A percentile compares a stretch with the other conserved stretches of the same genome.
Evolutionary conservation across 30 jellyfish, hydroid and myxozoan species (phyloP).

Genomic region (Chrysaora quinquecirrha): DNA sequence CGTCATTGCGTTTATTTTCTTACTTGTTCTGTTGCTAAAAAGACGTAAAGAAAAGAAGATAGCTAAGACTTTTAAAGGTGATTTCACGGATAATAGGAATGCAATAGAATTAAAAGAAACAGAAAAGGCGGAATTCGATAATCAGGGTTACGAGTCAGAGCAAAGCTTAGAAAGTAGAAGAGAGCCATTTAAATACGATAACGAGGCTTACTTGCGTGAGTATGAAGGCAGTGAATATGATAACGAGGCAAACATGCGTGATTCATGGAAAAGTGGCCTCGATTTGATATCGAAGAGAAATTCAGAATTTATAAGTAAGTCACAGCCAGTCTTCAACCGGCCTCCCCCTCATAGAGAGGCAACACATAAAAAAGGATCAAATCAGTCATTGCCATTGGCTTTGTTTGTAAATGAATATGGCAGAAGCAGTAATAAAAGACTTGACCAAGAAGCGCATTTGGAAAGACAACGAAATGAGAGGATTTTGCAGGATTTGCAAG

Average conservation of each 20-base stretch:
- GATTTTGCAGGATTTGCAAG: constrained; percentile 58
- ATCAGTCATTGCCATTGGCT: constrained; percentile 48
- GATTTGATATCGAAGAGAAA: constrained; percentile 35
- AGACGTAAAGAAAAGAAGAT: constrained; percentile 18
- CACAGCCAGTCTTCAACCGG: constrained; percentile 47
- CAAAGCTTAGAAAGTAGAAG: background rate
- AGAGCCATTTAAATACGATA: background rate
- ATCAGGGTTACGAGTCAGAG: constrained; percentile 23
- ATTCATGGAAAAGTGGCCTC: background rate
- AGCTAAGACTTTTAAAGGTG: constrained; percentile 12
- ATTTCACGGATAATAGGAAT: constrained; percentile 9
- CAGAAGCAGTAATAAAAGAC: background rate
- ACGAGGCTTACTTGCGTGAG: no score
- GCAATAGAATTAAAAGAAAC: constrained; percentile 47
- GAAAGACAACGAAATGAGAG: constrained; percentile 55
- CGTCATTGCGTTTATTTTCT: constrained; percentile 27
- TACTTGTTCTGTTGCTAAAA: constrained; percentile 5
- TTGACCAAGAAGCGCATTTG: constrained; percentile 33
- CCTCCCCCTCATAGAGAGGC: constrained; percentile 54
- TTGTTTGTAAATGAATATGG: background rate
- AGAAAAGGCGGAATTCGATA: background rate
- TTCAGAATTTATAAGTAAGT: constrained; percentile 22
- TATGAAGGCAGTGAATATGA: constrained; percentile 6
- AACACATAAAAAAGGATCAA: constrained; percentile 1
- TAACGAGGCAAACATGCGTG: constrained; percentile 27